Evolutionary conservation across 2,797 vertebrate genomes (phyloP), one percentile per base, ranked within the genome.

Genomic region (Erethizon dorsatum): DNA sequence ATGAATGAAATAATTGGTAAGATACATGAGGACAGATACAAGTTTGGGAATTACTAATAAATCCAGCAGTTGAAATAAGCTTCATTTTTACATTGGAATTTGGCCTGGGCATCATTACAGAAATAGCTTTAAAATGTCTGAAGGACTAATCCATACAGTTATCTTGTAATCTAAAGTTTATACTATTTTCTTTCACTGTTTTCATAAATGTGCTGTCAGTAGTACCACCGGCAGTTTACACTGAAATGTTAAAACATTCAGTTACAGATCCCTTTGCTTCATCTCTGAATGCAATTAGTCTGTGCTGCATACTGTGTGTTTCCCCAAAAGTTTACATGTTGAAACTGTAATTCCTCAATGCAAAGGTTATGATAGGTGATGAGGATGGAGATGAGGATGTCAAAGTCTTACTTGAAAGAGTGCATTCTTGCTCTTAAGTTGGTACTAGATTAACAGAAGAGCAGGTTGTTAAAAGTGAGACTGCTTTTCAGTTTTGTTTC

Each of bases 31-130:
- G 52, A 73, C 4, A 63, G 26, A 52, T 41, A 22, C 69, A 90
- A 69, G 31, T 31, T 3, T 85, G 15, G 11, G 61, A 26, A 37
- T 61, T 82, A 67, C 5, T 14, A 18, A 52, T 47, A 83, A 9
- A 79, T 85, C 1, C 73, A 22, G 3, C 15, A 77, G 41, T 86
- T 73, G 17, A 22, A 95, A 45, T 7, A 75, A 31, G 2, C 9
- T 73, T 88, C 5, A 80, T 78, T 26, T 97, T 91, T 86, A 28
- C n/a, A n/a, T 37, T 91, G 47, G 45, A 83, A 83, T 69, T 94
- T 41, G 82, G 18, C 22, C 15, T 12, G 77, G 45, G 47, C 22
- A 13, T 50, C 20, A 78, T 67, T 83, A 78, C 4, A 73, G 13
- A 73, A 87, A 82, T 9, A 73, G 33, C 77, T 65, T 71, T 77